Evolutionary conservation across 2,113 vertebrate genomes (phyloP).

Genomic region (Cichladusa arquata): DNA sequence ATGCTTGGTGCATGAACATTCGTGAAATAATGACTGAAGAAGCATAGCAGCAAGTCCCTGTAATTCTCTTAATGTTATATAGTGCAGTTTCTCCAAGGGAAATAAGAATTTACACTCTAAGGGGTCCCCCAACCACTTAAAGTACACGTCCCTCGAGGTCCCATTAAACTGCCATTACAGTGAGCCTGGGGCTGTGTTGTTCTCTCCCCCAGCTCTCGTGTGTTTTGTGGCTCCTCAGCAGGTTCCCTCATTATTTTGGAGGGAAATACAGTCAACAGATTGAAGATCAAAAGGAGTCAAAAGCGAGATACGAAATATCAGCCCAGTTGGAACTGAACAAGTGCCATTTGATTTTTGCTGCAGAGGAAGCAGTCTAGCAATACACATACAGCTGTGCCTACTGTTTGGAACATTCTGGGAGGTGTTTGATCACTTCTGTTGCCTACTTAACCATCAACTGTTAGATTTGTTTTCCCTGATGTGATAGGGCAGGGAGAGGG

Average conservation of each 20-base stretch:
- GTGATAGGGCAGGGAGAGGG: neutral
- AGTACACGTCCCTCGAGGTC: neutral
- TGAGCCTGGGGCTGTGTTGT: neutral
- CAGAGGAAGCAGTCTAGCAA: neutral
- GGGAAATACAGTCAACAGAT: neutral
- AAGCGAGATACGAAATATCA: neutral
- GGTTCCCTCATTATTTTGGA: neutral
- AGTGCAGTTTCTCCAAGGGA: conserved; percentile 10
- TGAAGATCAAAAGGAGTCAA: neutral
- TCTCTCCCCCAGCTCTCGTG: neutral
- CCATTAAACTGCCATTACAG: conserved; percentile 38
- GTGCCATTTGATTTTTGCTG: conserved; percentile 1
- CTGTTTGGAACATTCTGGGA: neutral
- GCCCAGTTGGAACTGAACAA: neutral
- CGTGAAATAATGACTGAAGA: neutral
- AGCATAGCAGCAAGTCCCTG: neutral
- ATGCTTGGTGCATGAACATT: neutral
- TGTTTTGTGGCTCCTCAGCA: conserved; percentile 13
- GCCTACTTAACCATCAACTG: neutral
- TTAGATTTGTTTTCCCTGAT: neutral
- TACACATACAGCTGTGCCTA: neutral
- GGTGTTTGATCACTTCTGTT: neutral
- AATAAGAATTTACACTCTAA: conserved; percentile 22
- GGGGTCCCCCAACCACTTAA: neutral
- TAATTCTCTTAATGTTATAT: conserved; percentile 7